phyloP scores from a whole-genome alignment of 2,888 invertebrate species.

The Bursaphelenchus okinawaensis region DNA sequence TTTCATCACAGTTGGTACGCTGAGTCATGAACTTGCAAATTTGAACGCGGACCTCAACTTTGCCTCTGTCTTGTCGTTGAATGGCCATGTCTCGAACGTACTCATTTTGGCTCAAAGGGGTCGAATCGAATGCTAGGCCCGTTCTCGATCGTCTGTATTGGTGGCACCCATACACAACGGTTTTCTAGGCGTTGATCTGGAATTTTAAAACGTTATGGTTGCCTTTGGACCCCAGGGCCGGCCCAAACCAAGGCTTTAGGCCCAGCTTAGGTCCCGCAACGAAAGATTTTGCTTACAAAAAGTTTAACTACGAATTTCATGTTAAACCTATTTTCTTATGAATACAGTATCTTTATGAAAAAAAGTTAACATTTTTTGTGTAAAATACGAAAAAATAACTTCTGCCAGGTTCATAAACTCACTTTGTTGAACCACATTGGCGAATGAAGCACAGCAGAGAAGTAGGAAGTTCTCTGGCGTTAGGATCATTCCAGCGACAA shows the following conservation, averaged over 20 bases:
- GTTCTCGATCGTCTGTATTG: constrained; percentile 33
- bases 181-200: constrained; percentile 27
- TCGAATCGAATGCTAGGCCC: constrained; percentile 28
- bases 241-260: too few relatives aligned
- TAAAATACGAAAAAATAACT: too few relatives aligned
- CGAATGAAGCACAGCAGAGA: constrained; percentile 52
- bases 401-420: too few relatives aligned
- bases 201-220: too few relatives aligned
- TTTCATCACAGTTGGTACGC: constrained; percentile 28
- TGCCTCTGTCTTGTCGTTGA: constrained; percentile 22
- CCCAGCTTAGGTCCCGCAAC: too few relatives aligned
- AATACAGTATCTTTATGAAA: background rate
- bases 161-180: constrained; percentile 26
- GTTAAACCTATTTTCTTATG: too few relatives aligned
- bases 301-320: too few relatives aligned
- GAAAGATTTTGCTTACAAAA: too few relatives aligned
- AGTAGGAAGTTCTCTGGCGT: constrained; percentile 46
- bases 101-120: constrained; percentile 27
- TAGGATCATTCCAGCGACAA: constrained; percentile 51
- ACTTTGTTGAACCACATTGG: constrained; percentile 41
- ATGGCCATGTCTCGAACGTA: constrained; percentile 29
- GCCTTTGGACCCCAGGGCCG: too few relatives aligned
- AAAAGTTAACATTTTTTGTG: background rate
- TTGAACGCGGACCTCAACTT: constrained; percentile 25
- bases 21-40: constrained; percentile 34